A percentile compares a stretch with the other conserved stretches of the same genome.
phyloP scores from a whole-genome alignment of 2,113 vertebrate species.

The Bothrops jararaca region DNA sequence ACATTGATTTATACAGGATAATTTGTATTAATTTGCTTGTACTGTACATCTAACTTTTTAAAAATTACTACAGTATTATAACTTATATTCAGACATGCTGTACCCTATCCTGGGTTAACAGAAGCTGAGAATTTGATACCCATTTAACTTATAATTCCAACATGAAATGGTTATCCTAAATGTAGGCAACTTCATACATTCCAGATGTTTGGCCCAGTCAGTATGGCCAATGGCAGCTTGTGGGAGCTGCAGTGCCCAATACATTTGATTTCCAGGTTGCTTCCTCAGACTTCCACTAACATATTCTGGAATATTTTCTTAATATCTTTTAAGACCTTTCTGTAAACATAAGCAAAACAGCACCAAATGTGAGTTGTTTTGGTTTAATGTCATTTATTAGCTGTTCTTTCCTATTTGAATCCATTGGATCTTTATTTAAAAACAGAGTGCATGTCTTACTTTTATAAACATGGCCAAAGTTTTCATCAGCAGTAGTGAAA shows the following conservation, averaged over 20 bases:
- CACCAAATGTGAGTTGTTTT: not conserved
- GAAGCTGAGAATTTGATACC: not conserved
- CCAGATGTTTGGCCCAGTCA: not conserved
- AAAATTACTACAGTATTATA: not conserved
- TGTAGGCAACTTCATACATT: not conserved
- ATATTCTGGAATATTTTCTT: not conserved
- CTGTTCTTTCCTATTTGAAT: not conserved
- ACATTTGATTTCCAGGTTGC: not conserved
- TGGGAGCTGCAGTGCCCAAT: not conserved
- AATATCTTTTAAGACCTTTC: not conserved
- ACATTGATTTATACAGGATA: not conserved
- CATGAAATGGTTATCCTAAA: not conserved
- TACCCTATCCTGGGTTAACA: not conserved
- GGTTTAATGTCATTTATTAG: not conserved
- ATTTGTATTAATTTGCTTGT: not conserved
- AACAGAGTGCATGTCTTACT: not conserved
- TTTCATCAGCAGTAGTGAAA: not conserved
- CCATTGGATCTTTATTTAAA: not conserved
- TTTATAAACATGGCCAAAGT: not conserved
- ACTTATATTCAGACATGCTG: not conserved
- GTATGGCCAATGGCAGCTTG: not conserved
- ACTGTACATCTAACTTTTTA: not conserved
- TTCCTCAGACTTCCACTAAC: not conserved
- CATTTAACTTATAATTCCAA: not conserved
- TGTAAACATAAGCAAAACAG: not conserved